phyloP scores from a whole-genome alignment of 2,888 invertebrate species.

The Zygothrica quintamaculata region DNA sequence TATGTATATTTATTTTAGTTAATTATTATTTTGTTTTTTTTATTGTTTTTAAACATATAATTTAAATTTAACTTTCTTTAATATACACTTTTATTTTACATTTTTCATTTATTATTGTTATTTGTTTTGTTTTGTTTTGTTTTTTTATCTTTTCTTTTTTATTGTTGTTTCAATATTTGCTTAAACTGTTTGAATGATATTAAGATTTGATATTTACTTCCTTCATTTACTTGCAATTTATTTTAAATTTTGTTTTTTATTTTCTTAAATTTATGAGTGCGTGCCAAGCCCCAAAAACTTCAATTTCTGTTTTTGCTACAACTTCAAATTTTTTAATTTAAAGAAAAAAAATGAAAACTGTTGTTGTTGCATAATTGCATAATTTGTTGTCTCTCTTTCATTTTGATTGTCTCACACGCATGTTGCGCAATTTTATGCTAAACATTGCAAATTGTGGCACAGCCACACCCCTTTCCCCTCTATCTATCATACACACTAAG shows the following conservation, averaged over 20 bases:
- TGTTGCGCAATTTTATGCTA: conserved; percentile 77
- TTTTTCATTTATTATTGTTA: conserved; percentile 22
- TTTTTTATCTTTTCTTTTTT: conserved; percentile 58
- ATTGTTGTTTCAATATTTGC: conserved; percentile 14
- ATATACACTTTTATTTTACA: conserved; percentile 6
- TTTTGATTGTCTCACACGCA: conserved; percentile 47
- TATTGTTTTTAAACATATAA: neutral
- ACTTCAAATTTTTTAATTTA: conserved; percentile 28
- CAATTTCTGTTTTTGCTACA: conserved; percentile 1
- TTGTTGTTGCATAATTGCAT: conserved; percentile 66
- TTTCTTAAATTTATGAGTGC: conserved; percentile 32
- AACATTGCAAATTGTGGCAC: conserved; percentile 69
- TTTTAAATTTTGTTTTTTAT: conserved; percentile 58
- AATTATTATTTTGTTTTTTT: conserved; percentile 10
- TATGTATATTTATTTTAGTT: too few species aligned
- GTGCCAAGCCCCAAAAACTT: conserved; percentile 40
- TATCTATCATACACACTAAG: conserved; percentile 7
- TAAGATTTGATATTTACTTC: conserved; percentile 44
- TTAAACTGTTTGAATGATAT: conserved; percentile 26
- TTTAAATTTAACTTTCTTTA: too few species aligned
- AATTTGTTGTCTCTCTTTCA: conserved; percentile 16
- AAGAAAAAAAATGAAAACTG: conserved; percentile 12
- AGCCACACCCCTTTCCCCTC: conserved; percentile 57
- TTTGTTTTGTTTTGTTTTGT: conserved; percentile 3
- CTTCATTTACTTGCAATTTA: conserved; percentile 56